A percentile compares a stretch with the other conserved stretches of the same genome.
Conservation (phyloP, 2,888 invertebrate species). For the Caenorhabditis panamensis region DNA sequence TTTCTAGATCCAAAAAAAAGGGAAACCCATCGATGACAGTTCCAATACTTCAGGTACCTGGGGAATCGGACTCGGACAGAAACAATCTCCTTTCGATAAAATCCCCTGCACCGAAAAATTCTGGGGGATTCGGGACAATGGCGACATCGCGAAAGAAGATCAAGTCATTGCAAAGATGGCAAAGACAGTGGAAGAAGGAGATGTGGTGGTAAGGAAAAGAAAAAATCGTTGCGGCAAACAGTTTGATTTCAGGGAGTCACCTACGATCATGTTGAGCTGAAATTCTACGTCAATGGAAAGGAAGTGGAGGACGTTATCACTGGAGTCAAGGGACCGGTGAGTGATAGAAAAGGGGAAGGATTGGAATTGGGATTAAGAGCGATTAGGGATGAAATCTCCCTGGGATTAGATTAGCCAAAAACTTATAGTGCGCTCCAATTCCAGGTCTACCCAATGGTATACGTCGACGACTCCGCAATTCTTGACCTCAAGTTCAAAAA, state of each 20-base stretch:
- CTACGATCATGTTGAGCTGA: constrained; percentile 95
- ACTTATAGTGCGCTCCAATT: constrained; percentile 36
- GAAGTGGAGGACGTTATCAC: constrained; percentile 90
- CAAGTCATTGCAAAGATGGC: constrained; percentile 87
- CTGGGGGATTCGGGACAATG: constrained; percentile 94
- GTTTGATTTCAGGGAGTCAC: constrained; percentile 87
- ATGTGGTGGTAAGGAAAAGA: constrained; percentile 86
- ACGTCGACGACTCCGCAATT: constrained; percentile 98
- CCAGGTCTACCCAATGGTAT: constrained; percentile 82
- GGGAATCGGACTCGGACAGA: constrained; percentile 94
- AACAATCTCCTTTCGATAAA: constrained; percentile 90
- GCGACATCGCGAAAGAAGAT: constrained; percentile 90
- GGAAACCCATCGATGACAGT: not conserved
- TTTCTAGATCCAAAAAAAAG: too few relatives aligned
- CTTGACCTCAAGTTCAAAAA: constrained; percentile 94
- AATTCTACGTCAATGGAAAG: constrained; percentile 94
- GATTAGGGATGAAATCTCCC: not conserved
- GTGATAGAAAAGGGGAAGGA: not conserved
- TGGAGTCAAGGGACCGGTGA: constrained; percentile 91
- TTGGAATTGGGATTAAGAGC: constrained; percentile 1
- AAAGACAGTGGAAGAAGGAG: constrained; percentile 90
- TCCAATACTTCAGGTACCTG: constrained; percentile 87
- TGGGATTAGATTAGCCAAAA: not conserved
- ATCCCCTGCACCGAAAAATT: constrained; percentile 85
- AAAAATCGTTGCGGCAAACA: too few relatives aligned